A percentile compares a stretch with the other conserved stretches of the same genome.
These are phyloP conservation scores for Bucorvus abyssinicus DNA, from an alignment of 2,797 vertebrate species.

Conservation along the genomic window DNA sequence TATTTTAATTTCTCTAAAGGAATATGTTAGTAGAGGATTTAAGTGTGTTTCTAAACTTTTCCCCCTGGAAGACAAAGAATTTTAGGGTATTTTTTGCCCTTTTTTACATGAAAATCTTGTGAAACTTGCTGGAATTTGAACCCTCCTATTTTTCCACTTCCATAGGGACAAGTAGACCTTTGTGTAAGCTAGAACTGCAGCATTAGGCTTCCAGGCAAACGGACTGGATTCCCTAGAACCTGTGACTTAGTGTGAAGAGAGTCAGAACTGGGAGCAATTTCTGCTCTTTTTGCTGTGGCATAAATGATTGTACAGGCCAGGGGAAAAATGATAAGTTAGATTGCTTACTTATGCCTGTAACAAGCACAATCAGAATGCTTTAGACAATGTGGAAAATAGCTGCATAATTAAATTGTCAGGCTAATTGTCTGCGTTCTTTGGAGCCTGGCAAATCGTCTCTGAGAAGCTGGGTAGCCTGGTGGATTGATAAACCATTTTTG, in stretches of 20 bases:
- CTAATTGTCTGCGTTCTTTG: not conserved
- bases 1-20: not conserved
- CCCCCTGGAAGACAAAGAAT: not conserved
- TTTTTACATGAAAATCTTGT: not conserved
- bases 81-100: not conserved
- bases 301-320: constrained; percentile 11
- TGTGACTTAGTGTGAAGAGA: not conserved
- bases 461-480: not conserved
- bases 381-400: constrained; percentile 38
- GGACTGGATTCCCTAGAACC: not conserved
- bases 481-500: not conserved
- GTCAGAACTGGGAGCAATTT: constrained; percentile 3
- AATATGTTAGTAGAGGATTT: not conserved
- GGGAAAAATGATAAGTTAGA: constrained; percentile 24
- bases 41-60: not conserved
- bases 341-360: not conserved
- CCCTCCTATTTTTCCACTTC: not conserved
- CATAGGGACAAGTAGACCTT: not conserved
- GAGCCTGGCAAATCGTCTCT: not conserved
- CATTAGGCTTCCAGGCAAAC: not conserved
- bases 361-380: not conserved
- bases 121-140: constrained; percentile 3
- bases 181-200: not conserved
- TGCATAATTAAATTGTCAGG: not conserved
- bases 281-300: constrained; percentile 6